Evolutionary conservation across 2,797 vertebrate species (phyloP).

Genomic region (Mormyrops attenuatus): DNA sequence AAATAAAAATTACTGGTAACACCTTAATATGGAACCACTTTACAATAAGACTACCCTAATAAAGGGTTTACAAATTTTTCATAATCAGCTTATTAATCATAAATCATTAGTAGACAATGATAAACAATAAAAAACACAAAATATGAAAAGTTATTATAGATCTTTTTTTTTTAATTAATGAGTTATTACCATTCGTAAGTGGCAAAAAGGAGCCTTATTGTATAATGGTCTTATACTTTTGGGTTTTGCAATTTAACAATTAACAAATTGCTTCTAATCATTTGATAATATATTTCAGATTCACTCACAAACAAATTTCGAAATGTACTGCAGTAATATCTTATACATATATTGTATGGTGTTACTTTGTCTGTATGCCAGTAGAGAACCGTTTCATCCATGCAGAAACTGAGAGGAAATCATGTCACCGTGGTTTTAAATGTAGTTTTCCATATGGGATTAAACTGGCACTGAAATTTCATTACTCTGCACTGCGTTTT

Average conservation of each 20-base stretch:
- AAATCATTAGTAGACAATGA: neutral
- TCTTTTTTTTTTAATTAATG: neutral
- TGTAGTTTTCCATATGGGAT: neutral
- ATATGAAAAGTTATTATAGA: neutral
- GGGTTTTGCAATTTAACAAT: neutral
- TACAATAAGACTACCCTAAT: neutral
- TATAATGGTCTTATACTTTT: neutral
- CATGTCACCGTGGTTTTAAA: neutral
- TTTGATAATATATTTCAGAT: neutral
- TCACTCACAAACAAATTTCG: neutral
- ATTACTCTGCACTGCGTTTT: neutral
- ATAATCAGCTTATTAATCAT: neutral
- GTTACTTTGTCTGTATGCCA: neutral
- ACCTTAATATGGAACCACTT: neutral
- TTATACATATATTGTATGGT: neutral
- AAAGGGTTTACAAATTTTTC: neutral
- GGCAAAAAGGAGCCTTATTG: neutral
- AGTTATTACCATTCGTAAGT: neutral
- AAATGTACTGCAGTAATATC: neutral
- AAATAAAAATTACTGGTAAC: neutral
- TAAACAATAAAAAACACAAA: neutral
- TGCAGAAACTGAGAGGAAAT: neutral
- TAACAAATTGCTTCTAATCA: neutral
- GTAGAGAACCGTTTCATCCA: neutral
- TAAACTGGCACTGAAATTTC: neutral